Conservation (phyloP, 64 coral and sea anemone species). For the Stylophora pistillata region DNA sequence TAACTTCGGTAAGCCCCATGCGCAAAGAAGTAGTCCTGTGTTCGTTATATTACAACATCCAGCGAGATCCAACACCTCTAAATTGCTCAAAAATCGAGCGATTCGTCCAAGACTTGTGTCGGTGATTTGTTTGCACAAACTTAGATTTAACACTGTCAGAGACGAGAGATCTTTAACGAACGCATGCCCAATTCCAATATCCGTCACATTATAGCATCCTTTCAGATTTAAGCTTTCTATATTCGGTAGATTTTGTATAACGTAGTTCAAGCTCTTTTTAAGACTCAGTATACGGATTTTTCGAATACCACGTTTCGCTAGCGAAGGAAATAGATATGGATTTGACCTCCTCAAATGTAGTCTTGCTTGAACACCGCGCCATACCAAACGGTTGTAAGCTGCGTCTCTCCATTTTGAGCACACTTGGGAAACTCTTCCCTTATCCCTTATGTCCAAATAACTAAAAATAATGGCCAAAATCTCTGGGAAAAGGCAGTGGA, state of each 20-base stretch:
- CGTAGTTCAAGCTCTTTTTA: conserved; percentile 90
- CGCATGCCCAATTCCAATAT: conserved; percentile 93
- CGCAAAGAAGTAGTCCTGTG: conserved; percentile 86
- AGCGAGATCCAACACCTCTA: conserved; percentile 92
- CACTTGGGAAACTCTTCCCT: conserved; percentile 95
- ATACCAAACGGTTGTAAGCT: conserved; percentile 85
- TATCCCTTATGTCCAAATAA: conserved; percentile 96
- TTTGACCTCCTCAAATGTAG: conserved; percentile 96
- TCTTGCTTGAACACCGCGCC: conserved; percentile 96
- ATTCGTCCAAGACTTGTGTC: conserved; percentile 94
- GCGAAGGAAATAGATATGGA: conserved; percentile 98
- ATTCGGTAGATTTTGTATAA: conserved; percentile 92
- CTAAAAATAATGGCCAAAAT: conserved; percentile 98
- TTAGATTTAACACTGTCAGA: conserved; percentile 99
- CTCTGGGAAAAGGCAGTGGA: conserved; percentile 98
- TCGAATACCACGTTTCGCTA: conserved; percentile 97
- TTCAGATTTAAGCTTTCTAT: conserved; percentile 95
- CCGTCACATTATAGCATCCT: conserved; percentile 99
- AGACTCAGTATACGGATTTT: conserved; percentile 99
- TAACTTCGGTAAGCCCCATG: conserved; percentile 84
- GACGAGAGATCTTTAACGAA: conserved; percentile 92
- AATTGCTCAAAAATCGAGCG: conserved; percentile 83
- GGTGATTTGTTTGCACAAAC: conserved; percentile 99
- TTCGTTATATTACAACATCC: conserved; percentile 99
- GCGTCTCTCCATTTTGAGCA: conserved; percentile 96